phyloP scores from a whole-genome alignment of 2,888 invertebrate species.

The Eugnorisma glareosa region DNA sequence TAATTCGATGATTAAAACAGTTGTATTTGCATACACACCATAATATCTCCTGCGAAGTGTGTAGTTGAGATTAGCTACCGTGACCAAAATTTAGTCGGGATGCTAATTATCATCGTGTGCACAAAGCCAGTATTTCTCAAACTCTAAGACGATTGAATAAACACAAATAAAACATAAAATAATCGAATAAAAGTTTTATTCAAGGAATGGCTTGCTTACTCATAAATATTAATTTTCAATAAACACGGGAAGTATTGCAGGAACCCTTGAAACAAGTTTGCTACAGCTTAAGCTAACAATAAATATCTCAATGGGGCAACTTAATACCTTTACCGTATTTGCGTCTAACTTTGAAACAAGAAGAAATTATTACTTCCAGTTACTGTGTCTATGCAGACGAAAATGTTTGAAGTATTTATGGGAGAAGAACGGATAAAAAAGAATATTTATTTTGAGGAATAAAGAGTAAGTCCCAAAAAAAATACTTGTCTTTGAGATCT shows the following conservation, averaged over 20 bases:
- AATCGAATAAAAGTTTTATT: not conserved
- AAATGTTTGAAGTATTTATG: constrained; percentile 9
- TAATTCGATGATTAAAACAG: too few relatives aligned
- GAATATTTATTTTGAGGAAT: not conserved
- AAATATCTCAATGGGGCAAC: constrained; percentile 48
- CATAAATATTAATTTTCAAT: constrained; percentile 21
- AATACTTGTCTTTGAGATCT: not conserved
- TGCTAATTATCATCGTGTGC: not conserved
- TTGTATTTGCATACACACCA: not conserved
- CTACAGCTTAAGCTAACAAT: constrained; percentile 16
- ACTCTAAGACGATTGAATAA: not conserved
- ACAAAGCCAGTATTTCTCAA: not conserved
- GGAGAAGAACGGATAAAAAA: not conserved
- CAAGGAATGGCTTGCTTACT: not conserved
- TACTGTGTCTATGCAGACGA: not conserved
- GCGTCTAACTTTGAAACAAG: constrained; percentile 31
- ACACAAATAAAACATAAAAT: not conserved
- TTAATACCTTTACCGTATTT: constrained; percentile 32
- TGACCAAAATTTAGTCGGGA: not conserved
- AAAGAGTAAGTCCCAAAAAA: not conserved
- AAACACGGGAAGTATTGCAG: not conserved
- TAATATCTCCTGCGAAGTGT: not conserved
- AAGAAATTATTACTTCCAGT: constrained; percentile 6
- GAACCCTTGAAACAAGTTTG: constrained; percentile 9
- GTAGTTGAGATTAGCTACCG: not conserved